Percentiles rank a stretch among this genome's conserved stretches.
Conservation (phyloP, 2,888 invertebrate genomes). For the Actias luna region DNA sequence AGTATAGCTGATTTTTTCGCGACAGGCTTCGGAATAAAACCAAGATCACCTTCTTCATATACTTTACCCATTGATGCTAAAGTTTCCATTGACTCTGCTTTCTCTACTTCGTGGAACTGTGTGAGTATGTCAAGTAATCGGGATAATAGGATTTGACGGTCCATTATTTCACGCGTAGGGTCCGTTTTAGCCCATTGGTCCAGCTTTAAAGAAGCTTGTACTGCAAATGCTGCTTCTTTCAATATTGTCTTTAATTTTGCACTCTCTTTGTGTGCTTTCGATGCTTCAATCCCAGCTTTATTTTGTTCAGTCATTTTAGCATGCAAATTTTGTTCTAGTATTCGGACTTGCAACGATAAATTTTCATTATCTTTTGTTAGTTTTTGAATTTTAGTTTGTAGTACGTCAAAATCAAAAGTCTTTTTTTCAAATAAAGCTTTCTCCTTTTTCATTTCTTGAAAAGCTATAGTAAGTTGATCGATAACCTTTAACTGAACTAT, state of each 20-base stretch:
- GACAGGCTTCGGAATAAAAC: conserved; percentile 81
- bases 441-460: conserved; percentile 76
- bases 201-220: conserved; percentile 81
- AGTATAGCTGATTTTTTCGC: conserved; percentile 44
- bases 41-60: conserved; percentile 85
- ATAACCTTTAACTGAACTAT: conserved; percentile 85
- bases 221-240: conserved; percentile 82
- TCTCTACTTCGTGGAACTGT: conserved; percentile 64
- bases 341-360: conserved; percentile 67
- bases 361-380: conserved; percentile 71
- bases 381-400: conserved; percentile 64
- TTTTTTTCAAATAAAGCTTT: conserved; percentile 66
- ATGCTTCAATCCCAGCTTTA: conserved; percentile 65
- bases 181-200: conserved; percentile 63
- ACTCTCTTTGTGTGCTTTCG: conserved; percentile 76
- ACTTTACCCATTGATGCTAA: conserved; percentile 76
- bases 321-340: conserved; percentile 82
- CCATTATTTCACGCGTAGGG: conserved; percentile 63
- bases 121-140: conserved; percentile 79
- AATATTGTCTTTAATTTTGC: conserved; percentile 81
- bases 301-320: conserved; percentile 72
- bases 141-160: conserved; percentile 75
- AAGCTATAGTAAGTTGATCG: conserved; percentile 81
- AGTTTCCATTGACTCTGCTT: conserved; percentile 65
- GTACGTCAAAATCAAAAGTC: conserved; percentile 59